phyloP scores from a whole-genome alignment of 2,113 vertebrate species.

The Poeciliopsis turrubarensis region DNA sequence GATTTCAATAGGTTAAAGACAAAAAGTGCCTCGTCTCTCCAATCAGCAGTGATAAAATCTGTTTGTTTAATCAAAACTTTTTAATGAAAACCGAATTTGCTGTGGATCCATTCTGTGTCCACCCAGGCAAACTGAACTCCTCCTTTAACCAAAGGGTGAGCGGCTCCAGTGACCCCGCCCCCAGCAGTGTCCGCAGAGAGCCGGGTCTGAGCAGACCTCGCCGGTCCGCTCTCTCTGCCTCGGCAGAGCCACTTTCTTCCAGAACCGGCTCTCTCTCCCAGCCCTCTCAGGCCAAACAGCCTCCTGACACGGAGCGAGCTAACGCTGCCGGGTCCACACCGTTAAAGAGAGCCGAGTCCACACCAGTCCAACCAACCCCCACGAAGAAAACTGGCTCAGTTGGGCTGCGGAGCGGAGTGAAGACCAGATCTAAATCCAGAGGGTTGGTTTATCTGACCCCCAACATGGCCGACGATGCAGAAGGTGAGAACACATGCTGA shows the following conservation, averaged over 20 bases:
- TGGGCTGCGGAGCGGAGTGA: constrained; percentile 34
- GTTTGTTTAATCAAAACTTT: too few relatives aligned
- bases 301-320: constrained; percentile 44
- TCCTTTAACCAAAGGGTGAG: constrained; percentile 57
- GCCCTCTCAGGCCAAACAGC: constrained; percentile 53
- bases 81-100: too few relatives aligned
- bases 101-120: constrained; percentile 7
- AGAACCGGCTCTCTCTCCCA: constrained; percentile 39
- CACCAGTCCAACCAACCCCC: constrained; percentile 46
- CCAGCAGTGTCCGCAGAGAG: constrained; percentile 36
- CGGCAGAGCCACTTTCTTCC: constrained; percentile 1
- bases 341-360: constrained; percentile 51
- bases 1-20: too few relatives aligned
- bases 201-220: constrained; percentile 42
- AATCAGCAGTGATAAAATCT: too few relatives aligned
- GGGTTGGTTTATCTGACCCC: constrained; percentile 43
- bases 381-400: constrained; percentile 40
- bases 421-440: constrained; percentile 56
- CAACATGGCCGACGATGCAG: constrained; percentile 32
- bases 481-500: neutral
- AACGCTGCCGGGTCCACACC: constrained; percentile 56
- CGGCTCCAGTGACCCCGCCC: constrained; percentile 49
- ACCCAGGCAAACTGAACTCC: constrained; percentile 72
- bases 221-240: constrained; percentile 40
- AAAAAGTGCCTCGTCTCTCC: too few relatives aligned